phyloP scores from a whole-genome alignment of 2,888 invertebrate species.

The Alloscopus bannaensis region DNA sequence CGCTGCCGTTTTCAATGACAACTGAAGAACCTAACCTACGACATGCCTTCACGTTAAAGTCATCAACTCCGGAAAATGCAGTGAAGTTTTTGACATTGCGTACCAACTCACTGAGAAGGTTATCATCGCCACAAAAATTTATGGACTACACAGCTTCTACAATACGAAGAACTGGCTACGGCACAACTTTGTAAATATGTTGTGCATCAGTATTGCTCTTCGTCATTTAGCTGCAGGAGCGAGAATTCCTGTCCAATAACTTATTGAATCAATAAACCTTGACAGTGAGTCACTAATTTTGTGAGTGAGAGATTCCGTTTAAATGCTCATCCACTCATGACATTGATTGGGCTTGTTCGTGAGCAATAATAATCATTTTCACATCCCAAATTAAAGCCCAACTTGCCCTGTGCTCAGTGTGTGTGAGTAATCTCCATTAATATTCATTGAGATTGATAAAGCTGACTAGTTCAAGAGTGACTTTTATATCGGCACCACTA shows the following conservation, averaged over 20 bases:
- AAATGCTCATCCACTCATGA: constrained; percentile 31
- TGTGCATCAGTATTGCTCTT: no score
- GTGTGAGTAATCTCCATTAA: background rate
- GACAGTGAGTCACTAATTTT: constrained; percentile 35
- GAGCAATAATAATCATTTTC: constrained; percentile 29
- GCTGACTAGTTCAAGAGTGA: constrained; percentile 11
- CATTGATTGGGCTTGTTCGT: constrained; percentile 11
- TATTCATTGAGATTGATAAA: constrained; percentile 16
- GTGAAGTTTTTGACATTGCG: no score
- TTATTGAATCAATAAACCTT: constrained; percentile 60
- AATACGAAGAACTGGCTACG: no score
- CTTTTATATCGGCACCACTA: constrained; percentile 21
- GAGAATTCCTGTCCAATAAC: constrained; percentile 23
- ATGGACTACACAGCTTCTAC: no score
- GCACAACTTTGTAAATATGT: no score
- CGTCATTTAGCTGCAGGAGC: no score
- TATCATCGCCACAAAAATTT: no score
- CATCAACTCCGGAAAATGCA: no score
- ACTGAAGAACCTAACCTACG: no score
- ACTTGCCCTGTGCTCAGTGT: constrained; percentile 4
- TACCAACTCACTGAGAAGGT: no score
- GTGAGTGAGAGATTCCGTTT: constrained; percentile 22
- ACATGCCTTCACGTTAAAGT: no score
- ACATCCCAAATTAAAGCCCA: background rate
- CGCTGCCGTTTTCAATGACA: no score